Evolutionary conservation across 2,888 invertebrate genomes (phyloP), one percentile per base, ranked within the genome.

Genomic region (Mactromeris polynyma): DNA sequence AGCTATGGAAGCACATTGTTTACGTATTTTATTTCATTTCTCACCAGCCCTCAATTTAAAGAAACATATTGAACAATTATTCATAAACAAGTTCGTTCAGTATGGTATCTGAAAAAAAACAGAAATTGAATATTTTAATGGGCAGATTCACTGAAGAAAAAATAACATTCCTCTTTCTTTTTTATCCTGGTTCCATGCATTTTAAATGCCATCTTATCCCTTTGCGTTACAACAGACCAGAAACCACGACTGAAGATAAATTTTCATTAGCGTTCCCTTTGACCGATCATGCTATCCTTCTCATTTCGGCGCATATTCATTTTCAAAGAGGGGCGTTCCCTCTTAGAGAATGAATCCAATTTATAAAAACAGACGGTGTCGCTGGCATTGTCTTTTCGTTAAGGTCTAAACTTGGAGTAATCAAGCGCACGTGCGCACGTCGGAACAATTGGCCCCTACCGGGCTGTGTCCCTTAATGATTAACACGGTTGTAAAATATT

Each of bases 291-390:
- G 73, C 33, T 33, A 73, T 73, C 36, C 73, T 73, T 73, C 73
- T 73, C 11, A 73, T 36, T 14, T 73, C 17, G 33, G 36, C 31
- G 73, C 19, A 33, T 73, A 36, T 73, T 19, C 36, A 26, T 36
- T 73, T 73, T 73, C 73, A 73, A 73, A 73, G 73, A 73, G 73
- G 73, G 73, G 73, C 73, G 73, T 73, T 73, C 31, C 73, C 73
- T 73, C 36, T 73, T 33, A 73, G 73, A 33, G 36, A 33, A 73
- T 73, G 73, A 73, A 73, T 73, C 73, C 73, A 33, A 73, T 73
- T 73, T 73, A 73, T 73, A 73, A 73, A 73, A 73, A 73, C 33
- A 73, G 73, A 73, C 73, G n/a, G 73, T 73, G 33, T 73, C 73
- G 33, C 36, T 11, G 17, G 73, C 73, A 73, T 73, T 73, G 73